phyloP scores from a whole-genome alignment of 2,888 invertebrate genomes.

The Drosophila lutescens region DNA sequence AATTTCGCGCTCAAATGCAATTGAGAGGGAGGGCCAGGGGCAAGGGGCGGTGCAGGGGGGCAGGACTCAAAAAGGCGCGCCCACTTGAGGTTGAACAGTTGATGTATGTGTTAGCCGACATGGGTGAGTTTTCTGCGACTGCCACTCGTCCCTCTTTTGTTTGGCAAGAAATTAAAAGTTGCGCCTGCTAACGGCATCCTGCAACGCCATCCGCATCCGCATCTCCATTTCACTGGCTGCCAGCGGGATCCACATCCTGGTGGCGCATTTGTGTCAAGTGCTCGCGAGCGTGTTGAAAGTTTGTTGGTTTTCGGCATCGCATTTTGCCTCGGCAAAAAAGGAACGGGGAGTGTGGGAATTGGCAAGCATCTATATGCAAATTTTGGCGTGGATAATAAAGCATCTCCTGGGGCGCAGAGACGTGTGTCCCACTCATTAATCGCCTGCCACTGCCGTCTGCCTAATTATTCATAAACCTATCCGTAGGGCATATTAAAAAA shows the following conservation, averaged over 20 bases:
- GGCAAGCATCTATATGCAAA: conserved; percentile 35
- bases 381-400: conserved; percentile 12
- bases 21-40: conserved; percentile 54
- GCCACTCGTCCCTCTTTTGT: conserved; percentile 66
- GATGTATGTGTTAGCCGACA: conserved; percentile 40
- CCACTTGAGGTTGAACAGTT: conserved; percentile 59
- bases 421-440: conserved; percentile 56
- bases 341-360: conserved; percentile 22
- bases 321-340: neutral
- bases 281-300: conserved; percentile 69
- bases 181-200: conserved; percentile 54
- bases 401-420: neutral
- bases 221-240: conserved; percentile 18
- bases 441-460: conserved; percentile 50
- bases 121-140: conserved; percentile 32
- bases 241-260: conserved; percentile 43
- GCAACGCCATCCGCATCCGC: conserved; percentile 32
- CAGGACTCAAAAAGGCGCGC: conserved; percentile 42
- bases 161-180: conserved; percentile 79
- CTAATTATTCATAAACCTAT: conserved; percentile 77
- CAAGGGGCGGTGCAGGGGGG: neutral
- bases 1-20: conserved; percentile 78
- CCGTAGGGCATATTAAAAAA: conserved; percentile 70
- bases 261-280: conserved; percentile 78
- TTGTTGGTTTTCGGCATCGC: conserved; percentile 78